Evolutionary conservation across 92 coral and sea anemone species (phyloP).

Genomic region (Epizoanthus stellaris): DNA sequence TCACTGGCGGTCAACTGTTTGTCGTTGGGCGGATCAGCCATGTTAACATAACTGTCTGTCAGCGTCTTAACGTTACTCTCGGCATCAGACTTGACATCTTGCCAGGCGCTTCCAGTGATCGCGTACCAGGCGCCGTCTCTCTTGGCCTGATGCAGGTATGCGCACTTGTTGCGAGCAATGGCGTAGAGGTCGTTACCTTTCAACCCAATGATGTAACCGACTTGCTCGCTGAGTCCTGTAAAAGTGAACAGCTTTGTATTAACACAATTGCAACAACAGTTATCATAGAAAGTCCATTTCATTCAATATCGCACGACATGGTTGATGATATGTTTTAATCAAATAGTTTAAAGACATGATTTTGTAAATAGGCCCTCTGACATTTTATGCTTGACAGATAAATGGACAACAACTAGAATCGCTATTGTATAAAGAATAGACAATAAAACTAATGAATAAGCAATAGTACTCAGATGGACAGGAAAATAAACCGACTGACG

Average conservation of each 20-base stretch:
- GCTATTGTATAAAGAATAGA: too few relatives aligned
- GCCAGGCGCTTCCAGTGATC: not conserved
- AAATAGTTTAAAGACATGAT: too few relatives aligned
- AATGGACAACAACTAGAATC: too few relatives aligned
- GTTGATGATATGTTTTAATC: too few relatives aligned
- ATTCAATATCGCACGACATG: too few relatives aligned
- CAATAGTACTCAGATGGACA: too few relatives aligned
- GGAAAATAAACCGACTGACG: too few relatives aligned
- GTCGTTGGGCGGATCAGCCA: not conserved
- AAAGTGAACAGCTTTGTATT: not conserved
- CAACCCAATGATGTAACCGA: constrained; percentile 32
- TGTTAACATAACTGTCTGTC: constrained; percentile 2
- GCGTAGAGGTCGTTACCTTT: constrained; percentile 20
- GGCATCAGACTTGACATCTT: constrained; percentile 8
- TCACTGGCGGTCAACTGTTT: not conserved
- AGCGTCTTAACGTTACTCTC: not conserved
- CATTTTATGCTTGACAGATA: too few relatives aligned
- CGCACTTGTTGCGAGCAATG: constrained; percentile 38
- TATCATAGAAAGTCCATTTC: not conserved
- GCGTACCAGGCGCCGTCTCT: constrained; percentile 18
- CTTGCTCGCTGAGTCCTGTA: constrained; percentile 24
- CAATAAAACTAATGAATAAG: too few relatives aligned
- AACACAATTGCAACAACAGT: not conserved
- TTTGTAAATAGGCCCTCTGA: too few relatives aligned
- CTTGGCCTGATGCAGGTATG: constrained; percentile 35